These are phyloP conservation scores for Phyllotreta cruciferae DNA, from an alignment of 2,888 invertebrate species.

Conservation along the genomic window DNA sequence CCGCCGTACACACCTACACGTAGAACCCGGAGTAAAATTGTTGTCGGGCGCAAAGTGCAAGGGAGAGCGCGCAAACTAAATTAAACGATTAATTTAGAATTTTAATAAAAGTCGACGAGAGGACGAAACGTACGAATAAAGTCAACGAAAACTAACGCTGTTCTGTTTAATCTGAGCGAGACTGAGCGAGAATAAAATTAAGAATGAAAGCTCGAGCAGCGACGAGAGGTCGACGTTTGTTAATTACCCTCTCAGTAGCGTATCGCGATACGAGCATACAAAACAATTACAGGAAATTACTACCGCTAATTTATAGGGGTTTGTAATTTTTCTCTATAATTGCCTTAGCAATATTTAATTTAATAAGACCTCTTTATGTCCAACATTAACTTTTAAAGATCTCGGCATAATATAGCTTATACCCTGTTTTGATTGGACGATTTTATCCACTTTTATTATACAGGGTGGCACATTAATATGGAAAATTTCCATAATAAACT, in stretches of 20 bases:
- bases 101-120: conserved; percentile 1
- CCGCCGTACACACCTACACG: too few species aligned
- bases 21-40: too few species aligned
- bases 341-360: too few species aligned
- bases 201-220: conserved; percentile 7
- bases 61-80: neutral
- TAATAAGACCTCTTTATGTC: too few species aligned
- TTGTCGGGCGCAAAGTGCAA: neutral
- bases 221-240: conserved; percentile 11
- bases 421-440: too few species aligned
- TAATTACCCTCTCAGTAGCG: conserved; percentile 9
- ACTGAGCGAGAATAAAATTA: conserved; percentile 1
- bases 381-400: too few species aligned
- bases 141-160: conserved; percentile 1
- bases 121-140: conserved; percentile 6
- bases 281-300: neutral
- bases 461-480: too few species aligned
- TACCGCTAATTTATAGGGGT: neutral
- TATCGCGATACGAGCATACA: neutral
- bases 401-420: too few species aligned
- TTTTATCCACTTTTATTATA: too few species aligned
- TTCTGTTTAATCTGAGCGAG: conserved; percentile 3
- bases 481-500: too few species aligned
- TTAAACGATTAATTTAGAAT: conserved; percentile 2
- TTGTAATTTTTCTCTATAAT: too few species aligned